Percentiles rank a stretch among this genome's conserved stretches.
Conservation (phyloP, 1,140 invertebrate genomes). For the Matsumurasca onukii region DNA sequence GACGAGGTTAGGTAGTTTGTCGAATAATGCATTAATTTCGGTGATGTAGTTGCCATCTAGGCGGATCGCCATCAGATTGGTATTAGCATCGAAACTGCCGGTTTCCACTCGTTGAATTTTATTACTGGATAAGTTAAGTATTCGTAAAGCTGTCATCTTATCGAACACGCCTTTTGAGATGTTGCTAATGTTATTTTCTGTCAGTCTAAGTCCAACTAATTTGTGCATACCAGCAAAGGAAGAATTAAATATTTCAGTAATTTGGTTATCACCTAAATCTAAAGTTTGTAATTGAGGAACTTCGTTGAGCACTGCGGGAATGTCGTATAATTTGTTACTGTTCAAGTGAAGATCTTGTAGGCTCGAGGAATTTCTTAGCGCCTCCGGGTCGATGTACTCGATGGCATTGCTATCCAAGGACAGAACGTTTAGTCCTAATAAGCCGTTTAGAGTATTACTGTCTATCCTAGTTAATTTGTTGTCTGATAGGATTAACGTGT, state of each 20-base stretch:
- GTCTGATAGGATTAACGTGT: conserved; percentile 82
- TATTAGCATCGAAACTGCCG: conserved; percentile 80
- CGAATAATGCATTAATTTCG: conserved; percentile 81
- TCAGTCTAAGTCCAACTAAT: conserved; percentile 79
- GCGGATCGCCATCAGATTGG: conserved; percentile 81
- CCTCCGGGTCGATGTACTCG: conserved; percentile 70
- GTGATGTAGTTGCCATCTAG: conserved; percentile 86
- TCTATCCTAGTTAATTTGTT: conserved; percentile 80
- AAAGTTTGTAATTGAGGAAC: conserved; percentile 80
- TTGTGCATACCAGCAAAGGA: conserved; percentile 79
- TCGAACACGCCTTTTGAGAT: conserved; percentile 81
- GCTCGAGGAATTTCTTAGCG: conserved; percentile 80
- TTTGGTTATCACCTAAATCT: conserved; percentile 87
- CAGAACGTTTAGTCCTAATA: conserved; percentile 73
- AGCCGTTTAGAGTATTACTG: conserved; percentile 72
- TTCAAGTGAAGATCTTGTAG: conserved; percentile 87
- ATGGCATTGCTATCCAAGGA: conserved; percentile 84
- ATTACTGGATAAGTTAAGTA: conserved; percentile 85
- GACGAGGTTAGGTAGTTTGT: conserved; percentile 81
- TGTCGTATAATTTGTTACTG: conserved; percentile 77
- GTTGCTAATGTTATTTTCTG: conserved; percentile 86
- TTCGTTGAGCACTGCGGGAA: conserved; percentile 81
- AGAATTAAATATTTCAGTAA: conserved; percentile 76
- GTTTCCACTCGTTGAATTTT: conserved; percentile 82
- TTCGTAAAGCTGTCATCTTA: conserved; percentile 79